These are phyloP conservation scores for Eufriesea mexicana DNA, from an alignment of 1,140 invertebrate genomes.

Conservation along the genomic window DNA sequence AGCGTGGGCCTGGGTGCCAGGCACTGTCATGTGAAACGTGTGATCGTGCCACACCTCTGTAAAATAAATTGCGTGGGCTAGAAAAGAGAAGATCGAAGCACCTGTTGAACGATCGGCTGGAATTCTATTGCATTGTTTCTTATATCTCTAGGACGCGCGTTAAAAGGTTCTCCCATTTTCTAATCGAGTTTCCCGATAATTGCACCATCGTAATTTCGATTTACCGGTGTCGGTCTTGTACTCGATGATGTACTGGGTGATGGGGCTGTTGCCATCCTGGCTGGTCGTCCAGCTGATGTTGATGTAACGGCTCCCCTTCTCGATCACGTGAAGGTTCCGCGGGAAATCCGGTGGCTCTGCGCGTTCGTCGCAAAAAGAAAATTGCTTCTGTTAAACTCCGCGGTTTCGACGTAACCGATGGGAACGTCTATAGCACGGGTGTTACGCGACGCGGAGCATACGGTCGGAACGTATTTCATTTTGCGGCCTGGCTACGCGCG, in stretches of 20 bases:
- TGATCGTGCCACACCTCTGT: constrained; percentile 89
- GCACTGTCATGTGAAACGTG: constrained; percentile 90
- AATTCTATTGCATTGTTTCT: background rate
- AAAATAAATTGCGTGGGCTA: constrained; percentile 62
- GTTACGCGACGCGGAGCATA: constrained; percentile 32
- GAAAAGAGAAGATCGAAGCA: background rate
- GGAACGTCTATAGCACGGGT: background rate
- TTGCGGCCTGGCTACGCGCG: constrained; percentile 11
- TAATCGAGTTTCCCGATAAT: background rate
- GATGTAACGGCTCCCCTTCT: constrained; percentile 89
- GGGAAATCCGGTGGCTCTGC: constrained; percentile 92
- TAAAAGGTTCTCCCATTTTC: background rate
- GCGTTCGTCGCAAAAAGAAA: constrained; percentile 4
- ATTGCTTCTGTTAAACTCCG: constrained; percentile 7
- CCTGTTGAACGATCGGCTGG: background rate
- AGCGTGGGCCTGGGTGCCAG: constrained; percentile 89
- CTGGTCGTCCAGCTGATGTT: constrained; percentile 91
- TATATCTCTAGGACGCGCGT: background rate
- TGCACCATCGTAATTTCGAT: constrained; percentile 9
- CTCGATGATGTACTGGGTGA: constrained; percentile 93
- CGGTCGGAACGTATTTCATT: constrained; percentile 56
- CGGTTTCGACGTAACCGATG: no score
- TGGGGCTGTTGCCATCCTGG: constrained; percentile 94
- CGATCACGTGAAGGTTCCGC: constrained; percentile 91
- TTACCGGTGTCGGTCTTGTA: constrained; percentile 92